Base-by-base conservation (phyloP, 1,140 invertebrate genomes). In the Lutraria rhynchaena region DNA sequence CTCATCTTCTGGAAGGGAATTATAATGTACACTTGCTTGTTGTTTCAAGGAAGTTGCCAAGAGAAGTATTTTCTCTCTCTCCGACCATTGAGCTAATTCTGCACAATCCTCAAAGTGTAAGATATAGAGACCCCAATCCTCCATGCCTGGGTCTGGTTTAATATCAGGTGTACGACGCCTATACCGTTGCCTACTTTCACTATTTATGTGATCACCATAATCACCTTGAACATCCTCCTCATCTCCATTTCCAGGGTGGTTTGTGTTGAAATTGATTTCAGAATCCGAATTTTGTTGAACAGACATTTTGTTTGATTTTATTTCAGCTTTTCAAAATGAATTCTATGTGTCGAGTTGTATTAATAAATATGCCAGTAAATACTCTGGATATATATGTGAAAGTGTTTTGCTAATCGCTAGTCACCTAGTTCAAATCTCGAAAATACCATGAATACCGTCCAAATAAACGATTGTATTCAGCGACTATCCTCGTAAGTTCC, bases 51-150 rank as follows among this genome's bases (percentile, higher is more conserved):
- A 49, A 49, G 46, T 49, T n/a, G 46, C 11, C 11, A 49, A n/a
- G n/a, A 13, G n/a, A 11, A 49, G 46, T 49, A 49, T 49, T 49
- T 49, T 49, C 46, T 49, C 46, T n/a, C n/a, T 49, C n/a, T 49
- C 46, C 11, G 46, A 49, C 46, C 46, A 49, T 49, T 49, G 46
- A 13, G 46, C 46, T n/a, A 49, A 49, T n/a, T 49, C 46, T n/a
- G n/a, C n/a, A n/a, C n/a, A n/a, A n/a, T n/a, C n/a, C n/a, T n/a
- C n/a, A n/a, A n/a, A n/a, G n/a, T 49, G 46, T n/a, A 49, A 11
- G 2, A 51, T 49, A 22, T 71, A 71, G n/a, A 22, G 51, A 15
- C 57, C 69, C 49, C 69, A 71, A 15, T 71, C 69, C 27, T 71
- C 69, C 27, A 55, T 51, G 1, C 69, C 69, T 4, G 69, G 51